Base-by-base conservation (phyloP, 2,888 invertebrate genomes). In the Onchidella celtica region DNA sequence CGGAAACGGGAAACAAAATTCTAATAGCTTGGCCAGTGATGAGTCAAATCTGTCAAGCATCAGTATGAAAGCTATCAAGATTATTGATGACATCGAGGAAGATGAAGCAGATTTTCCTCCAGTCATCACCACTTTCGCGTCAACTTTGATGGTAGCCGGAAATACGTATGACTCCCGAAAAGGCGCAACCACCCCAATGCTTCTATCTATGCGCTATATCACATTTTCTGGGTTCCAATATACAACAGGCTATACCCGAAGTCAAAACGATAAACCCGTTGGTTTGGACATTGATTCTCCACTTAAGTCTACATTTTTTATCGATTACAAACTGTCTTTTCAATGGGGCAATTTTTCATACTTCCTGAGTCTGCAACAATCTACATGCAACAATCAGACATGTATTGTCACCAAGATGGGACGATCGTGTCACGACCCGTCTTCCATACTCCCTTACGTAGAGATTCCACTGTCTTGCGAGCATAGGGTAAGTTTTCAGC, bases 291-390 rank as follows among this genome's bases (percentile, higher is more conserved):
- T 59, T 3, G 14, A 34, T 11, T 36, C 6, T 2, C 21, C 0
- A 0, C 29, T 6, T 2, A 21, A 34, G 4, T 3, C 36, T 24
- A 27, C 61, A 4, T 55, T 69, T 21, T 55, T 40, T 4, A 38
- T 32, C 29, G 78, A 78, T n/a, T 78, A 69, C 59, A 78, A 78
- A 27, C 11, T 78, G 36, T 59, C 69, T 9, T 78, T 78, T 32
- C 57, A 69, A 0, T 61, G 66, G 47, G 78, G 27, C 9, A 27
- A 69, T 1, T 78, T 55, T 24, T 59, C 78, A 2, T 78, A 78
- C 61, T 59, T 69, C 21, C 2, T 78, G 40, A 59, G 36, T 36
- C 38, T 78, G 17, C 78, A 78, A 40, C 3, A 65, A 0, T 78
- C 69, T 38, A 27, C 57, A 2, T 14, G 36, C 69, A 65, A 40